These are phyloP conservation scores for Phrixothrix hirtus DNA, from an alignment of 2,888 invertebrate genomes.

Conservation along the genomic window DNA sequence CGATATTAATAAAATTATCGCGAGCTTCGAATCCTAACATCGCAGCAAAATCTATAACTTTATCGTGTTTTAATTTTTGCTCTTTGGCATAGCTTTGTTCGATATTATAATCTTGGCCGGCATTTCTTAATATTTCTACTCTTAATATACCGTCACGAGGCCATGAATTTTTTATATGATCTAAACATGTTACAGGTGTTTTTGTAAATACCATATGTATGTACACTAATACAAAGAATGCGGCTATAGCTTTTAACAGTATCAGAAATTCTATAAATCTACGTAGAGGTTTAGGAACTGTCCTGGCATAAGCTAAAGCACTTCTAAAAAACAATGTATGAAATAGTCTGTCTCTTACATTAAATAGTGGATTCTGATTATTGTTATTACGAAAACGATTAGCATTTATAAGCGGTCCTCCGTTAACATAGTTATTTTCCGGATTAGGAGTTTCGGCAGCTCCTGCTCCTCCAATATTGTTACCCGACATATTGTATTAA, in stretches of 20 bases:
- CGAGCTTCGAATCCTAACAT: conserved; percentile 67
- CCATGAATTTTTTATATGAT: conserved; percentile 87
- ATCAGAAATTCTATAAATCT: conserved; percentile 83
- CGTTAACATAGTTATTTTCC: conserved; percentile 55
- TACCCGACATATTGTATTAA: conserved; percentile 36
- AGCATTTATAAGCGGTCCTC: conserved; percentile 61
- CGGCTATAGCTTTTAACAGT: conserved; percentile 77
- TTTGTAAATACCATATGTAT: conserved; percentile 94
- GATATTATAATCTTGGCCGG: conserved; percentile 73
- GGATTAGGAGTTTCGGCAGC: conserved; percentile 42
- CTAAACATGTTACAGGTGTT: conserved; percentile 90
- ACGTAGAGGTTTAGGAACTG: conserved; percentile 82
- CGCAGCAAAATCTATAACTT: conserved; percentile 62
- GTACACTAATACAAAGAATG: conserved; percentile 90
- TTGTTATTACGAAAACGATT: conserved; percentile 61
- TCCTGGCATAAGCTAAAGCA: conserved; percentile 88
- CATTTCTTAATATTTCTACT: conserved; percentile 81
- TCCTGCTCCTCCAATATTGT: conserved; percentile 33
- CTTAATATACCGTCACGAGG: conserved; percentile 92
- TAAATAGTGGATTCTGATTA: conserved; percentile 77
- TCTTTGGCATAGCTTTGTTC: conserved; percentile 85
- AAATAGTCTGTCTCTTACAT: conserved; percentile 88
- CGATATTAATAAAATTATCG: conserved; percentile 71
- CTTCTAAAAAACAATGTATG: conserved; percentile 93
- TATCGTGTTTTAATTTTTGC: conserved; percentile 69